phyloP scores from a whole-genome alignment of 2,888 invertebrate genomes.

The Netelia fuscicornis region DNA sequence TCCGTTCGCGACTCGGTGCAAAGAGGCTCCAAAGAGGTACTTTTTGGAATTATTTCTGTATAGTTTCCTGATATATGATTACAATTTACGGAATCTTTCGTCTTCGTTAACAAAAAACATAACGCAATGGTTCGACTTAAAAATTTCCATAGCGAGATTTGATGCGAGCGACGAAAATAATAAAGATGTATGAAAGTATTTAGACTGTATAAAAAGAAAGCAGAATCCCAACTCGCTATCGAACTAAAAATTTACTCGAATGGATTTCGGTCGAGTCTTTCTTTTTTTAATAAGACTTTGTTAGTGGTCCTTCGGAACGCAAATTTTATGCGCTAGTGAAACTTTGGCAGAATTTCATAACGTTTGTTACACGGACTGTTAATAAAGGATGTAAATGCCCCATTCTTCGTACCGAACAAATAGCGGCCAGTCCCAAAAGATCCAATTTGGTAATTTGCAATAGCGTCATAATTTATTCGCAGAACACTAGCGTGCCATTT shows the following conservation, averaged over 20 bases:
- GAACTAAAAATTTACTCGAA: not conserved
- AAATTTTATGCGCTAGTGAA: not conserved
- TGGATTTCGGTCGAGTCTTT: not conserved
- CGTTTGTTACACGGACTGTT: too few relatives aligned
- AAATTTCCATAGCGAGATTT: not conserved
- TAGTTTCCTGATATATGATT: conserved; percentile 15
- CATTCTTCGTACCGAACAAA: too few relatives aligned
- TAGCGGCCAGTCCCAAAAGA: too few relatives aligned
- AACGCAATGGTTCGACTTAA: not conserved
- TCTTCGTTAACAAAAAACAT: not conserved
- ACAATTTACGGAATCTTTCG: conserved; percentile 22
- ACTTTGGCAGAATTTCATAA: too few relatives aligned
- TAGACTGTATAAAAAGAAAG: not conserved
- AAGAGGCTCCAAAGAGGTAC: conserved; percentile 54
- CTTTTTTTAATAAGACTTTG: conserved; percentile 14
- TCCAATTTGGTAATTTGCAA: not conserved
- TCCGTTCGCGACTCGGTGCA: conserved; percentile 71
- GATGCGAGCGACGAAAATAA: not conserved
- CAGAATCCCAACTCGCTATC: not conserved
- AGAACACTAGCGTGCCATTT: not conserved
- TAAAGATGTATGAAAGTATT: not conserved
- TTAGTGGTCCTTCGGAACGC: conserved; percentile 26
- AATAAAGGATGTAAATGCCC: too few relatives aligned
- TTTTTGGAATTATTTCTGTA: conserved; percentile 34
- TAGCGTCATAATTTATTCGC: not conserved